phyloP scores from a whole-genome alignment of 2,888 invertebrate species.

The Erebia ligea region DNA sequence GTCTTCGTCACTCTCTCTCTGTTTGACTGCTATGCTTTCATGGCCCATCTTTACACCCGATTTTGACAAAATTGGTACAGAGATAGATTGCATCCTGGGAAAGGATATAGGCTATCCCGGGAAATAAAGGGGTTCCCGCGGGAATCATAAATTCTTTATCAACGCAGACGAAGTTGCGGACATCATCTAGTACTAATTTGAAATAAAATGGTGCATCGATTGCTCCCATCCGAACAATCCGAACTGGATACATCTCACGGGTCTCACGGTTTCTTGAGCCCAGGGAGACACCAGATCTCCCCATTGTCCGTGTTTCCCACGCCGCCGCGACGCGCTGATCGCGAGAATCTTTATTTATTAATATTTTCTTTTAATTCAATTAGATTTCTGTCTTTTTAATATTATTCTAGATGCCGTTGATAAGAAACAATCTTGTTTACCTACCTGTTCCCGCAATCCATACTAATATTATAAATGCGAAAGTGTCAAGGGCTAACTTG shows the following conservation, averaged over 20 bases:
- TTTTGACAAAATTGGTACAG: no score
- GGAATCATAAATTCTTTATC: no score
- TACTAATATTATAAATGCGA: no score
- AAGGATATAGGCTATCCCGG: no score
- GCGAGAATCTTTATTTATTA: slow-evolving; percentile 61
- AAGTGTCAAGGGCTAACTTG: no score
- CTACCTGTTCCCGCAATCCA: not conserved
- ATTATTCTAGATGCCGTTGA: not conserved
- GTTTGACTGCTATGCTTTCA: no score
- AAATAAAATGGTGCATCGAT: slow-evolving; percentile 47
- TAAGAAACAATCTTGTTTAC: not conserved
- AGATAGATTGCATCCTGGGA: no score
- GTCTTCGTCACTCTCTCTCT: no score
- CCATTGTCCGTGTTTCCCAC: slow-evolving; percentile 69
- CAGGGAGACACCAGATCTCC: slow-evolving; percentile 56
- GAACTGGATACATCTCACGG: slow-evolving; percentile 49
- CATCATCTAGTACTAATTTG: slow-evolving; percentile 40
- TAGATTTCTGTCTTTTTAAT: slow-evolving; percentile 24
- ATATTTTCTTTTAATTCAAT: slow-evolving; percentile 45
- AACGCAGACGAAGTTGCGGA: no score
- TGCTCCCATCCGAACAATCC: slow-evolving; percentile 48
- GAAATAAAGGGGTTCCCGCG: no score
- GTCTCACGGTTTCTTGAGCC: slow-evolving; percentile 66
- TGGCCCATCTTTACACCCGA: no score
- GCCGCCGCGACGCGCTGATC: slow-evolving; percentile 38